Evolutionary conservation across 2,113 vertebrate genomes (phyloP), one percentile per base, ranked within the genome.

Genomic region (Peromyscus leucopus): DNA sequence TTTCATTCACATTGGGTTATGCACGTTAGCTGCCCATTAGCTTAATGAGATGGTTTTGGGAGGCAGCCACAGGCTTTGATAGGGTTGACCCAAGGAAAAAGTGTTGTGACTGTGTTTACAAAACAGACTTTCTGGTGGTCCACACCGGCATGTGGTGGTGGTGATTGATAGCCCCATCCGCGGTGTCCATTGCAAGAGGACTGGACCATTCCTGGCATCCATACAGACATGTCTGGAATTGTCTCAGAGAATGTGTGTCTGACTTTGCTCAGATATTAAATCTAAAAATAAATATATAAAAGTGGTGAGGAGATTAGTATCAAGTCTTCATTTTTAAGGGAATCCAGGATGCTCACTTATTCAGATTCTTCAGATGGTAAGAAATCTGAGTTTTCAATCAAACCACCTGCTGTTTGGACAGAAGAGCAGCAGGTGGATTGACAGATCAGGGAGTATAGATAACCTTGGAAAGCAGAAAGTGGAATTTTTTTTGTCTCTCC

Each of bases 401-500:
- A 84, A 65, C 74, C 85, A 57, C 39, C 55, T 95, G 48, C 39
- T 91, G 46, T 88, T 96, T 89, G 82, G 46, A 79, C 22, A 86
- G 65, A 90, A 78, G n/a, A 92, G 24, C 57, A 69, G 57, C 19
- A 76, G 63, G 13, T 33, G 31, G 69, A n/a, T 21, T 89, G 82
- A 79, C 46, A 82, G 42, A 72, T 93, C 22, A 28, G 79, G 48
- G 42, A 76, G 39, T 51, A 19, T 31, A 61, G 85, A 80, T 26
- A 15, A 33, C 33, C 9, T 83, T 83, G 82, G 72, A 65, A 83
- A 83, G 76, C 78, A 61, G 67, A 69, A 79, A 51, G 8, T 39
- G 7, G n/a, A 74, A 9, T 9, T 19, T 72, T 72, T 7, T 17
- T 72, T 67, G 10, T 11, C 0, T 65, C 11, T 65, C 28, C 24